Percentiles rank a stretch among this genome's conserved stretches.
These are phyloP conservation scores for Manacus vitellinus DNA, from an alignment of 2,113 vertebrate genomes.

Conservation along the genomic window DNA sequence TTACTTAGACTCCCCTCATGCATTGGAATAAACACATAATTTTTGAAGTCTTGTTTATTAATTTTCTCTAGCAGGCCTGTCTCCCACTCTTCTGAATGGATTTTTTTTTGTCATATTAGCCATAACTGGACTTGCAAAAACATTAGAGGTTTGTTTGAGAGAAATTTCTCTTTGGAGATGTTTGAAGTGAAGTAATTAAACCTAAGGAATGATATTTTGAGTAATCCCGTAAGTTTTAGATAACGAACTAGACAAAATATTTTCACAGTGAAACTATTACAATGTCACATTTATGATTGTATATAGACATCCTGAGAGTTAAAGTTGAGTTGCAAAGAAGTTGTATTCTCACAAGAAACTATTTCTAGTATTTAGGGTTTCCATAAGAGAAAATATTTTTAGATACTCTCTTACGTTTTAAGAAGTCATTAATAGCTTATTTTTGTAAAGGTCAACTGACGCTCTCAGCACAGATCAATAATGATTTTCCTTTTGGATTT, in stretches of 20 bases:
- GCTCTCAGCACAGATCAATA: not conserved
- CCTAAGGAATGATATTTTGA: not conserved
- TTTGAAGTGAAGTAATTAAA: not conserved
- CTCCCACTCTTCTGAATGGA: not conserved
- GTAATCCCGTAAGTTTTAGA: not conserved
- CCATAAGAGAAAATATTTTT: slow-evolving; percentile 1
- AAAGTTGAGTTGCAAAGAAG: not conserved
- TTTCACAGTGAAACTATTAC: not conserved
- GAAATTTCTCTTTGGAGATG: not conserved
- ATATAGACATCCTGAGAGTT: not conserved
- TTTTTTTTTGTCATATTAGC: not conserved
- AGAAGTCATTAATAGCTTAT: not conserved
- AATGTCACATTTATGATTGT: not conserved
- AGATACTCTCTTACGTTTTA: not conserved
- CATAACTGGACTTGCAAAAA: not conserved
- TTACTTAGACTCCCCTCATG: not conserved
- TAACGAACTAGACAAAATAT: not conserved
- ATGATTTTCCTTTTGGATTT: not conserved
- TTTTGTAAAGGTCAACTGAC: not conserved
- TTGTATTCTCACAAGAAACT: slow-evolving; percentile 12
- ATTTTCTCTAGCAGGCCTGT: not conserved
- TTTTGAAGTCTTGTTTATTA: not conserved
- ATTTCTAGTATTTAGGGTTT: slow-evolving; percentile 22
- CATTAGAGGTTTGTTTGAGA: not conserved
- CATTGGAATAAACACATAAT: not conserved